Evolutionary conservation across 2,113 vertebrate genomes (phyloP).

Genomic region (Rhinoptilus africanus): DNA sequence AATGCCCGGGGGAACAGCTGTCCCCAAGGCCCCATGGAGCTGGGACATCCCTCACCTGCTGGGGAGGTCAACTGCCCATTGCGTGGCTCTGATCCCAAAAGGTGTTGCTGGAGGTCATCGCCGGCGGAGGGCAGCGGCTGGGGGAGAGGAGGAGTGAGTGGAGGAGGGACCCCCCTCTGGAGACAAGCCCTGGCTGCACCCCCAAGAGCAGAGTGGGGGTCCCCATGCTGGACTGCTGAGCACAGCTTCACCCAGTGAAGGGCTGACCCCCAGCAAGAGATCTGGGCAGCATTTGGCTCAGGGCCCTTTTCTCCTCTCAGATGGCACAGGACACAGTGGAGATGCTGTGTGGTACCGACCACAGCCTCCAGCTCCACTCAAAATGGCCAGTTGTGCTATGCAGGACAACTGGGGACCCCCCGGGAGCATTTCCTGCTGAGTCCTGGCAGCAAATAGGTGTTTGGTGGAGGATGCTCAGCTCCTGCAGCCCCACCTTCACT

Average conservation of each 20-base stretch:
- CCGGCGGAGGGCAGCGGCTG: slow-evolving; percentile 79
- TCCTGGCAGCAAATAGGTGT: not conserved
- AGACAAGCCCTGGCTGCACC: not conserved
- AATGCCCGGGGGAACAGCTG: not conserved
- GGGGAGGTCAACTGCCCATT: slow-evolving; percentile 68
- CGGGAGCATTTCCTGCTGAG: not conserved
- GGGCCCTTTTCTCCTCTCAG: not conserved
- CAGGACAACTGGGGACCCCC: not conserved
- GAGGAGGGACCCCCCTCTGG: not conserved
- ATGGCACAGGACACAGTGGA: not conserved
- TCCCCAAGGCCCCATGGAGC: not conserved
- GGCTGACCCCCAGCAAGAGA: not conserved
- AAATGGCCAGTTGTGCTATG: not conserved
- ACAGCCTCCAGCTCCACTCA: not conserved
- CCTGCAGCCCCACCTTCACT: not conserved
- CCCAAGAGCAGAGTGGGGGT: not conserved
- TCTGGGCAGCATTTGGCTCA: not conserved
- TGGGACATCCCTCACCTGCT: slow-evolving; percentile 68
- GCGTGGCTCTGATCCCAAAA: slow-evolving; percentile 36
- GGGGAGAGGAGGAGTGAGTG: not conserved
- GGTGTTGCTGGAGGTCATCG: slow-evolving; percentile 73
- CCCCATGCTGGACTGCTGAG: not conserved
- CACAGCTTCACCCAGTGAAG: not conserved
- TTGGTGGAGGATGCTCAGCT: not conserved
- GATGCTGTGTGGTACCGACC: not conserved